Percentiles rank a stretch among this genome's conserved stretches.
Evolutionary conservation across 2,113 vertebrate genomes (phyloP).

Genomic region (Bungarus multicinctus): DNA sequence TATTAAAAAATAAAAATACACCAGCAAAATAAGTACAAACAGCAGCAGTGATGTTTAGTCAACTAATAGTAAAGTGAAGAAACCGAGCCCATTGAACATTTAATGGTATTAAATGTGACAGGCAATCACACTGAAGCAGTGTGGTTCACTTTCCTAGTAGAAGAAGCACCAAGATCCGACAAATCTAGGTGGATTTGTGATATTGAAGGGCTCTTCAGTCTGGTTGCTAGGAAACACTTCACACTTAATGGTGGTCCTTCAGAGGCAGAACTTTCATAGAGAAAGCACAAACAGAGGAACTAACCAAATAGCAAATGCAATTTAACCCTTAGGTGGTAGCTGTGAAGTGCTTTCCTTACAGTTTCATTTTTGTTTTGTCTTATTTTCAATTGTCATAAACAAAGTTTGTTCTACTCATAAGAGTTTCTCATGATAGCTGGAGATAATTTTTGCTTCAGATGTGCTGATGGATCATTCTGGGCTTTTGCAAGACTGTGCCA

Average conservation of each 20-base stretch:
- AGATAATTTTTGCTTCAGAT: neutral
- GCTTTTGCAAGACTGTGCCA: neutral
- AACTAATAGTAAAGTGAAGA: neutral
- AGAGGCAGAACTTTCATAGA: neutral
- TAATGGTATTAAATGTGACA: neutral
- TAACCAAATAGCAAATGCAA: neutral
- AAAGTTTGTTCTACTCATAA: neutral
- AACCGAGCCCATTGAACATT: neutral
- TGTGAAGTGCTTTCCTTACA: neutral
- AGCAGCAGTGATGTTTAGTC: neutral
- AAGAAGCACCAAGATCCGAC: neutral
- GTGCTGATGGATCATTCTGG: neutral
- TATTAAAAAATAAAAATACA: neutral
- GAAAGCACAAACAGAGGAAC: neutral
- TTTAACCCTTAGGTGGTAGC: neutral
- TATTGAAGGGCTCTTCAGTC: neutral
- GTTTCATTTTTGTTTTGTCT: neutral
- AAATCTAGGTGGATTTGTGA: neutral
- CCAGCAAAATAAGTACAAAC: neutral
- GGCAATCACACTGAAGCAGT: neutral
- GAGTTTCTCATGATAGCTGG: neutral
- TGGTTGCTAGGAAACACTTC: neutral
- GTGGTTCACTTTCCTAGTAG: neutral
- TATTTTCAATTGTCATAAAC: neutral
- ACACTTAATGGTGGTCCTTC: neutral